A percentile compares a stretch with the other conserved stretches of the same genome.
phyloP scores from a whole-genome alignment of 1,140 invertebrate genomes.

The Pantala flavescens region DNA sequence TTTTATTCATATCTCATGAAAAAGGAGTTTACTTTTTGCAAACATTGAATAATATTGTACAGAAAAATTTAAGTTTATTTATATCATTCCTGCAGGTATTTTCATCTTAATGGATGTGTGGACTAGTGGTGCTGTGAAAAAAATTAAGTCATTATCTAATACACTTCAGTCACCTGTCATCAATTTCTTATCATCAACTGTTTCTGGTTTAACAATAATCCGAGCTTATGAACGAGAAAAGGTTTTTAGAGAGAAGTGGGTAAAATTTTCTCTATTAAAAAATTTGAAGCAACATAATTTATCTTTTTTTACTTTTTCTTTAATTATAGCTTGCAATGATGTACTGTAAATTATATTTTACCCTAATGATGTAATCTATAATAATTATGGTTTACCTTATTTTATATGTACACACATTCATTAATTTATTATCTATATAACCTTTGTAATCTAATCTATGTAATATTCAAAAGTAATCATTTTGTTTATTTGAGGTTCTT shows the following conservation, averaged over 20 bases:
- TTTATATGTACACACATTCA: not conserved
- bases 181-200: constrained; percentile 28
- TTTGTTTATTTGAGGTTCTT: not conserved
- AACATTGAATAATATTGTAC: no score
- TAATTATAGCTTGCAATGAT: no score
- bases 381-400: not conserved
- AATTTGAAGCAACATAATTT: no score
- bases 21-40: no score
- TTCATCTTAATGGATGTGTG: constrained; percentile 28
- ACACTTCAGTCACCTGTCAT: constrained; percentile 38
- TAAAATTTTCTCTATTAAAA: no score
- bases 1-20: no score
- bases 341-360: no score
- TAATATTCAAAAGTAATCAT: not conserved
- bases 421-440: not conserved
- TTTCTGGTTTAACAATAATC: constrained; percentile 27
- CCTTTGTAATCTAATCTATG: not conserved
- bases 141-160: constrained; percentile 41
- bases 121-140: constrained; percentile 31
- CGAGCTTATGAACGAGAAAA: constrained; percentile 27
- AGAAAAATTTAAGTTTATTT: no score
- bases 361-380: no score
- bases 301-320: no score
- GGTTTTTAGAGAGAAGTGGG: constrained; percentile 27
- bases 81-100: constrained; percentile 21